These are phyloP conservation scores for Neelides sp. DNA, from an alignment of 1,140 invertebrate species.

Conservation along the genomic window DNA sequence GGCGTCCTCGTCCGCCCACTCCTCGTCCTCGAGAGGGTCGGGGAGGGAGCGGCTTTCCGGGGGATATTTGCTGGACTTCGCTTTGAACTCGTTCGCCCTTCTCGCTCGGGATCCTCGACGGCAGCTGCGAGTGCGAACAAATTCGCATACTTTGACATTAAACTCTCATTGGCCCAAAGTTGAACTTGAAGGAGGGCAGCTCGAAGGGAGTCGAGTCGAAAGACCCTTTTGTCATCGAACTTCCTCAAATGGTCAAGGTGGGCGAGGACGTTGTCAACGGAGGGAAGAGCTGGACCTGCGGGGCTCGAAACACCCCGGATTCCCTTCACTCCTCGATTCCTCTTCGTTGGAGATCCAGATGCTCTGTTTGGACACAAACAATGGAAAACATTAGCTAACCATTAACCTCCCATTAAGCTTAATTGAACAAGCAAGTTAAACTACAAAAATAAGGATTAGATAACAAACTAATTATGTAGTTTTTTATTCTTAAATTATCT, in stretches of 20 bases:
- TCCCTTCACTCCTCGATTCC: constrained; percentile 58
- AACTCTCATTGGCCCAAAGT: constrained; percentile 48
- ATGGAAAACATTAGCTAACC: constrained; percentile 48
- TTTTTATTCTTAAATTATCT: constrained; percentile 80
- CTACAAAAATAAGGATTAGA: constrained; percentile 37
- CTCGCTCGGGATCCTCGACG: constrained; percentile 50
- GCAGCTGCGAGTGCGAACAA: constrained; percentile 80
- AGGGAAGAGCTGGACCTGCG: constrained; percentile 40
- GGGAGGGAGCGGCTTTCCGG: constrained; percentile 10
- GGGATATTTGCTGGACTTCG: constrained; percentile 9
- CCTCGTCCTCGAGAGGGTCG: constrained; percentile 11
- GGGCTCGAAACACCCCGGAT: constrained; percentile 39
- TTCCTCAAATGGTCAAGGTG: constrained; percentile 82
- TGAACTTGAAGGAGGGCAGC: constrained; percentile 53
- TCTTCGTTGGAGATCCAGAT: constrained; percentile 69
- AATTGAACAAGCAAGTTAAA: background rate
- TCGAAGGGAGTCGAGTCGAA: constrained; percentile 73
- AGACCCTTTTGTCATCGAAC: constrained; percentile 45
- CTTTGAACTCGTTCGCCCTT: constrained; percentile 11
- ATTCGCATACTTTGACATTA: constrained; percentile 79
- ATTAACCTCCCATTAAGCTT: constrained; percentile 33
- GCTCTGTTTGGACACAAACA: constrained; percentile 51
- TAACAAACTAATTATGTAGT: constrained; percentile 75
- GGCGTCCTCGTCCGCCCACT: constrained; percentile 11
- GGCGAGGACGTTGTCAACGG: constrained; percentile 66